A percentile compares a stretch with the other conserved stretches of the same genome.
These are phyloP conservation scores for Rugalucina vietnamica DNA, from an alignment of 2,888 invertebrate genomes.

Conservation along the genomic window DNA sequence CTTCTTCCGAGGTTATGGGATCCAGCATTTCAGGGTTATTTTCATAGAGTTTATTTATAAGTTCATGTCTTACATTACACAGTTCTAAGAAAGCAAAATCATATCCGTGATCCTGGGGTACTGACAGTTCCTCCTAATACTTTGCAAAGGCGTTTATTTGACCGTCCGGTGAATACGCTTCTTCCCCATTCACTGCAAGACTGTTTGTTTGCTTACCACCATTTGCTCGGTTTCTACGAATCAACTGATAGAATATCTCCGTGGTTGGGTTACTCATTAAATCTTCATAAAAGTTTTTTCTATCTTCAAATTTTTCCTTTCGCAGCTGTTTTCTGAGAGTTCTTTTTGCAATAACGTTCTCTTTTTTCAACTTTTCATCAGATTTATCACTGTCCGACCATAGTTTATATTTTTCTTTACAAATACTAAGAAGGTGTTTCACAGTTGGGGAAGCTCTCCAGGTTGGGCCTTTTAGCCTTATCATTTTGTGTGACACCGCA, in stretches of 20 bases:
- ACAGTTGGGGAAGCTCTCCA: background rate
- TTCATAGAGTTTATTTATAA: background rate
- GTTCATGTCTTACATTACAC: background rate
- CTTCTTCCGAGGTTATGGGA: background rate
- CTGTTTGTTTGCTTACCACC: background rate
- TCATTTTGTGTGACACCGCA: background rate
- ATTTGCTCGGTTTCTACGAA: background rate
- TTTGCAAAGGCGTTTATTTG: too few species aligned
- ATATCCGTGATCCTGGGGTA: background rate
- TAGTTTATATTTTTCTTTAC: background rate
- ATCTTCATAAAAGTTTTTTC: background rate
- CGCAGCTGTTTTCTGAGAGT: background rate
- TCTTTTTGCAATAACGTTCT: background rate
- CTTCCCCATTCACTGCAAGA: background rate
- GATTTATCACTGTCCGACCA: background rate
- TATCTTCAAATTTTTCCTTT: background rate
- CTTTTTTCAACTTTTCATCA: background rate
- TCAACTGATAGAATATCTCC: background rate
- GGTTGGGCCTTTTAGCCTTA: background rate
- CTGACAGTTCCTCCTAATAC: background rate
- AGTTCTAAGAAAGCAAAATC: background rate
- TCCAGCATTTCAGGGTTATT: too few species aligned
- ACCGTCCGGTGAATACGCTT: background rate
- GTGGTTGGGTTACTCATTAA: background rate
- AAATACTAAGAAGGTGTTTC: background rate